A percentile compares a stretch with the other conserved stretches of the same genome.
Conservation (phyloP, 1,140 invertebrate genomes). For the Polypedilum vanderplanki region DNA sequence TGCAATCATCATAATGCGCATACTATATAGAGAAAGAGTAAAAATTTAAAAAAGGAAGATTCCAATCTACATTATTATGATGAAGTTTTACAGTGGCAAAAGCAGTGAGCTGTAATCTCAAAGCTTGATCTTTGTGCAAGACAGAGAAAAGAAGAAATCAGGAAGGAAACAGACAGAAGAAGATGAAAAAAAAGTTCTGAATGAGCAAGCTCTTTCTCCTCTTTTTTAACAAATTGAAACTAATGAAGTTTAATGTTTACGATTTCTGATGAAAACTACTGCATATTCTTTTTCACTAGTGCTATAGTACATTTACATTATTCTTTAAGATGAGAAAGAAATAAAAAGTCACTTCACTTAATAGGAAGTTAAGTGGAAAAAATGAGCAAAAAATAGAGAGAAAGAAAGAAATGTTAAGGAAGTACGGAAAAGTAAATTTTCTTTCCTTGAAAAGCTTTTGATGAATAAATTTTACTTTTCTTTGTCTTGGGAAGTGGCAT, state of each 20-base stretch:
- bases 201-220: background rate
- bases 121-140: too few relatives aligned
- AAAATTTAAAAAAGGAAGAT: too few relatives aligned
- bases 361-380: background rate
- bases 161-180: too few relatives aligned
- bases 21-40: too few relatives aligned
- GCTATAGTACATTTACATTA: background rate
- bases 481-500: too few relatives aligned
- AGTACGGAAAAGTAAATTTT: background rate
- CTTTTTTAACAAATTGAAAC: background rate
- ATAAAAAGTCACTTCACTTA: conserved; percentile 7
- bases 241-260: conserved; percentile 19
- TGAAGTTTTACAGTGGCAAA: too few relatives aligned
- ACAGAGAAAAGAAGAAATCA: too few relatives aligned
- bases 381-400: background rate
- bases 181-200: background rate
- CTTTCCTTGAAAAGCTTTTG: too few relatives aligned
- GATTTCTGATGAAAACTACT: background rate
- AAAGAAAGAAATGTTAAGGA: background rate
- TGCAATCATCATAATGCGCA: too few relatives aligned
- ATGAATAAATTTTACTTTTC: too few relatives aligned
- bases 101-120: too few relatives aligned
- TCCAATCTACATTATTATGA: too few relatives aligned
- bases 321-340: background rate
- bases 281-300: background rate